Conservation (phyloP, 2,888 invertebrate genomes). For the Yponomeuta plumbellus region DNA sequence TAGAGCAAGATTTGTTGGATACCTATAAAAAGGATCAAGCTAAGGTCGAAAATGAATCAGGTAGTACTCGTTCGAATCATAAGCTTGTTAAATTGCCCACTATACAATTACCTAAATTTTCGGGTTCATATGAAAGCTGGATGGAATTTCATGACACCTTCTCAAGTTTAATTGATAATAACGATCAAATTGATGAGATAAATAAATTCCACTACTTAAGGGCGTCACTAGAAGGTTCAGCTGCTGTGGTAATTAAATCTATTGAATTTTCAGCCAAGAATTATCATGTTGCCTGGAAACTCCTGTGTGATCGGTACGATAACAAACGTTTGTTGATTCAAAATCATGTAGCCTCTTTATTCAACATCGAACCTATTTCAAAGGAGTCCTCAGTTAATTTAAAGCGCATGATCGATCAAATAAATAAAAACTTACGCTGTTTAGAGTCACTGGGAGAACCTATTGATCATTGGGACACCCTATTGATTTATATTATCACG, state of each 20-base stretch:
- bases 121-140: constrained; percentile 9
- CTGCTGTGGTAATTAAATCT: constrained; percentile 21
- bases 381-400: constrained; percentile 3
- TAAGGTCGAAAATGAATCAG: neutral
- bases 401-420: constrained; percentile 4
- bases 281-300: constrained; percentile 20
- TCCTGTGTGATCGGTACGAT: constrained; percentile 22
- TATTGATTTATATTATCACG: constrained; percentile 18
- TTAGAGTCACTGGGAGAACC: constrained; percentile 15
- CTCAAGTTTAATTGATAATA: constrained; percentile 5
- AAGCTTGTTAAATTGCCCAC: constrained; percentile 13
- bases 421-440: constrained; percentile 6
- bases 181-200: constrained; percentile 7
- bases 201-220: constrained; percentile 16
- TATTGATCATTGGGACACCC: constrained; percentile 16
- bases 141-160: constrained; percentile 13
- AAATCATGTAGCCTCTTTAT: constrained; percentile 23
- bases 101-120: constrained; percentile 9
- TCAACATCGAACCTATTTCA: constrained; percentile 18
- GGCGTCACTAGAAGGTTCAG: constrained; percentile 15
- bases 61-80: neutral
- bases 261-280: constrained; percentile 21
- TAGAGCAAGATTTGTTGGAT: neutral
- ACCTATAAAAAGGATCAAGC: neutral
- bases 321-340: constrained; percentile 21